Conservation (phyloP, 2,888 invertebrate genomes). For the Pyrrhia umbra region DNA sequence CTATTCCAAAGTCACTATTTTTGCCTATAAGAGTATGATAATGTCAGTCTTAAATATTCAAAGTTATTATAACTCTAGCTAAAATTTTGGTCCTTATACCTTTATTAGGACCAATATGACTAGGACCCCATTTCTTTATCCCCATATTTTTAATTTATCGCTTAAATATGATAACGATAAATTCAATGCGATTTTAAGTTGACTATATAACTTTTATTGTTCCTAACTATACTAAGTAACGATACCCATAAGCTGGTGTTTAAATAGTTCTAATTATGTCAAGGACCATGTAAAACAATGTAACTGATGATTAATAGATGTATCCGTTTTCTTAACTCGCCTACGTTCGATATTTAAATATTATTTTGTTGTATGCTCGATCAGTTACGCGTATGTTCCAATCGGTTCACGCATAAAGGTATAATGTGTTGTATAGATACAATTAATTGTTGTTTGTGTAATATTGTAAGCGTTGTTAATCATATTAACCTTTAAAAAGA, state of each 20-base stretch:
- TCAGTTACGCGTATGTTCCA: constrained; percentile 4
- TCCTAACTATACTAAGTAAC: neutral
- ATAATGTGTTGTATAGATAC: neutral
- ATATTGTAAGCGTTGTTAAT: neutral
- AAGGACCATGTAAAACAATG: constrained; percentile 77
- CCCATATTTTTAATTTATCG: no score
- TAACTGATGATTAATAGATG: constrained; percentile 71
- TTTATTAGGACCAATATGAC: neutral
- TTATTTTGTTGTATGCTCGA: constrained; percentile 54
- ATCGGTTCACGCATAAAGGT: constrained; percentile 1
- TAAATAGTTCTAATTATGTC: constrained; percentile 69
- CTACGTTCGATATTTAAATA: constrained; percentile 65
- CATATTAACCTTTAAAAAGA: neutral
- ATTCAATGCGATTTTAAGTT: no score
- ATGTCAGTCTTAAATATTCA: neutral
- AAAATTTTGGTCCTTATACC: neutral
- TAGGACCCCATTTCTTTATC: neutral
- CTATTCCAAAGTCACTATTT: neutral
- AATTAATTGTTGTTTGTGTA: neutral
- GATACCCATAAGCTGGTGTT: constrained; percentile 2
- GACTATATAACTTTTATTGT: neutral
- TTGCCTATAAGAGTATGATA: neutral
- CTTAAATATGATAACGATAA: no score
- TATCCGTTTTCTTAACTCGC: constrained; percentile 70
- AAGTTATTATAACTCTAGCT: neutral